Evolutionary conservation across 2,797 vertebrate genomes (phyloP), one percentile per base, ranked within the genome.

Genomic region (Falco biarmicus): DNA sequence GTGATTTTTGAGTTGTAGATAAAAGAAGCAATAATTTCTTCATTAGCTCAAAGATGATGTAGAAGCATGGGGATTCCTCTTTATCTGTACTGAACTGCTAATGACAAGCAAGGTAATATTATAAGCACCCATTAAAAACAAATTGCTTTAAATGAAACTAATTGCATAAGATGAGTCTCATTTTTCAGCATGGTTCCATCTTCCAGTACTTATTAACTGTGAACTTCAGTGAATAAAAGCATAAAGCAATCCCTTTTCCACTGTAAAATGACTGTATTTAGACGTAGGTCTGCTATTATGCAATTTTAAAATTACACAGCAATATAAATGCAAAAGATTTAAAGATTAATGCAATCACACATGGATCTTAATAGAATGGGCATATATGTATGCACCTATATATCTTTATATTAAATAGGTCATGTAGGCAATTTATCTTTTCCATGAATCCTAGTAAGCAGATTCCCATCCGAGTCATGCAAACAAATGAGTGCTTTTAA

Each of bases 331-430:
- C 37, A 37, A 37, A 37, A 37, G 37, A 10, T 37, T 37, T 37
- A 37, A 37, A 59, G 56, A 45, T 59, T 2, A 60, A 61, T 54
- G n/a, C 16, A 43, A 0, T 65, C 0, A 0, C 47, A 39, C 16
- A 6, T 74, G 28, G 21, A 51, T 73, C 37, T 74, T 87, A 57
- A 32, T 20, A 51, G n/a, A 73, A 63, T 47, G 18, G 21, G 25
- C 3, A 1, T 59, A 20, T 9, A 0, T 39, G 8, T 31, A 15
- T 54, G 1, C 61, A 21, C 48, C 11, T 85, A 2, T 11, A 1
- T 68, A 10, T 47, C 9, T 77, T 0, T 32, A 4, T 63, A 45
- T 51, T 45, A 43, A 57, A 47, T 18, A 74, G 14, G 50, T 20
- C 9, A 17, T 16, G 4, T 22, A 51, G 37, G 24, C 19, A 21